A percentile compares a stretch with the other conserved stretches of the same genome.
Evolutionary conservation across 2,888 invertebrate genomes (phyloP).

Genomic region (Cephus runcator): DNA sequence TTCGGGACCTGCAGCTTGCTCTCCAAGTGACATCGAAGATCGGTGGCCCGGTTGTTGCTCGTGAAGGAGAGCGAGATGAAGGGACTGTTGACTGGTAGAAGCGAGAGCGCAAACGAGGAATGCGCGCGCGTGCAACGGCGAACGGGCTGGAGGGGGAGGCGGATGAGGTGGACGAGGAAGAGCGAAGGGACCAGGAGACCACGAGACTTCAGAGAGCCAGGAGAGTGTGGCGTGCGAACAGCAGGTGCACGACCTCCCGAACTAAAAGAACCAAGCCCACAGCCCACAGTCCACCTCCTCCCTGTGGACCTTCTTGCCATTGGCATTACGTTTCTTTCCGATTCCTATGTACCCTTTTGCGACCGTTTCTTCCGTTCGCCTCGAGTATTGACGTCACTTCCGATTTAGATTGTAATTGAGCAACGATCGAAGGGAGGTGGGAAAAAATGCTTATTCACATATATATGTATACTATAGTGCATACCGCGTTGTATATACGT

Average conservation of each 20-base stretch:
- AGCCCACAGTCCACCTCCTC: not conserved
- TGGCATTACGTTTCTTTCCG: slow-evolving; percentile 10
- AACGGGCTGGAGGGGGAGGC: slow-evolving; percentile 1
- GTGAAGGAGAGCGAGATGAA: slow-evolving; percentile 11
- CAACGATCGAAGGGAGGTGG: not conserved
- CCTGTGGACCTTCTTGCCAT: slow-evolving; percentile 2
- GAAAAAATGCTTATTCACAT: not conserved
- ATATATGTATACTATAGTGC: no score
- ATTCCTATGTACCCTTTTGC: slow-evolving; percentile 2
- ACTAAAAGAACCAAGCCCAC: not conserved
- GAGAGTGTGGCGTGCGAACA: slow-evolving; percentile 51
- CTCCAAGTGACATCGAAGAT: slow-evolving; percentile 43
- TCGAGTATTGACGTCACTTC: slow-evolving; percentile 33
- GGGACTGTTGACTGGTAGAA: not conserved
- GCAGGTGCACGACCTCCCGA: slow-evolving; percentile 59
- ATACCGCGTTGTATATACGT: not conserved
- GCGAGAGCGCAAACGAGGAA: not conserved
- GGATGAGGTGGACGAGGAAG: slow-evolving; percentile 9
- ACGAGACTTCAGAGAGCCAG: slow-evolving; percentile 13
- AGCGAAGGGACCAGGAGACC: slow-evolving; percentile 16
- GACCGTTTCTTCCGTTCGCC: slow-evolving; percentile 21
- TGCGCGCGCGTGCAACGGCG: not conserved
- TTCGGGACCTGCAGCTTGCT: not conserved
- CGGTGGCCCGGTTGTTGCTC: slow-evolving; percentile 31
- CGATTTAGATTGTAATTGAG: slow-evolving; percentile 49